Evolutionary conservation across 2,888 invertebrate genomes (phyloP), one percentile per base, ranked within the genome.

Genomic region (Octodonta nipae): DNA sequence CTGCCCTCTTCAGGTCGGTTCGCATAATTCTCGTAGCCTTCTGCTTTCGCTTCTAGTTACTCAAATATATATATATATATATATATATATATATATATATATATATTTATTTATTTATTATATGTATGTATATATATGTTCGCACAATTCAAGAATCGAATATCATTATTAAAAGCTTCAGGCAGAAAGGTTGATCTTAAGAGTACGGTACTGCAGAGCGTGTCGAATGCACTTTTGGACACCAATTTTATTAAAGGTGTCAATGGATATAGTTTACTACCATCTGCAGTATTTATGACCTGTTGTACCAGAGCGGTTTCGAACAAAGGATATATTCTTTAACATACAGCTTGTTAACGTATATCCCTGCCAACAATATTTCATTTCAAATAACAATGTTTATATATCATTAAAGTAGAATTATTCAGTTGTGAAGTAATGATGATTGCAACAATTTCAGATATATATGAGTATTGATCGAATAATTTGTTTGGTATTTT

Each of bases 351-450:
- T 60, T 59, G 60, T 60, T 59, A 60, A 58, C 56, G 55, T 56
- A 54, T 55, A 50, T 52, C 52, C 52, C 50, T 55, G 54, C 49
- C 50, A 45, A 52, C 55, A 46, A 55, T 60, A 60, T 56, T 56
- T 59, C 56, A 59, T 56, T 54, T 56, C 56, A 56, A 58, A 56
- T 57, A 56, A 56, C 58, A 56, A 56, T 57, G 58, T 60, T 59
- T 58, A 59, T 58, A 58, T 57, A 57, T 58, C 58, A 56, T 57
- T 58, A 47, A 45, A 44, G 35, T 39, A 45, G 55, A 53, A 52
- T 50, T 45, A 49, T 43, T 53, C 51, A 52, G 54, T 56, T 52
- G 52, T 52, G 52, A 55, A 55, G 52, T 54, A 54, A 46, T 45
- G 46, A 47, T 47, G 48, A 50, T 55, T 52, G 53, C 51, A 54